Evolutionary conservation across 2,113 vertebrate species (phyloP), one percentile per base, ranked within the genome.

Genomic region (Tupaia chinensis): DNA sequence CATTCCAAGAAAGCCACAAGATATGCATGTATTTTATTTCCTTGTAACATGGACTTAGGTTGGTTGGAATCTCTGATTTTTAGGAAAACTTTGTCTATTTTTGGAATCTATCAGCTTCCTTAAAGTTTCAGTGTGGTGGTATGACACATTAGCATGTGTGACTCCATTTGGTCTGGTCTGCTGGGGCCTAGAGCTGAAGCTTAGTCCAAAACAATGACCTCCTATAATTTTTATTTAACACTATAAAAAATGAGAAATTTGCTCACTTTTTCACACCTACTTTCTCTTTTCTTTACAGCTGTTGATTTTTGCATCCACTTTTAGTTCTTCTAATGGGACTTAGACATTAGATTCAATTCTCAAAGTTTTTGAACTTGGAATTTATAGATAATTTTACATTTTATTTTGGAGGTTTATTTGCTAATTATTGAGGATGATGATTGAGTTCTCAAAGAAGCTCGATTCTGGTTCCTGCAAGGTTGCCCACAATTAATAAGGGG

Each of bases 341-440:
- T 15, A 96, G 1, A 3, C 89, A 68, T 68, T 85, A 34, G 77
- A 81, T 88, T 68, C 65, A 87, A 90, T 69, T 91, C 2, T 88
- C 22, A 82, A 85, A 89, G 4, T 5, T 2, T 88, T 89, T 73
- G 27, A 93, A 22, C 54, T 15, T 87, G 9, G 25, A 90, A 61
- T 85, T 91, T 20, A n/a, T 74, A 13, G 76, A 34, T 92, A 8
- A 66, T 23, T 53, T 73, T 81, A 44, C 13, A 72, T 76, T 69
- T 87, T 87, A 70, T 81, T 87, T 77, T 76, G 53, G 9, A 10
- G 7, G 56, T 91, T 89, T 92, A 54, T 95, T 69, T 78, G 79
- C 54, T 86, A 87, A 69, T 86, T 82, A 68, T n/a, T 73, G 70
- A 92, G 13, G 19, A 73, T 54, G 11, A 79, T 54, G 12, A 14